These are phyloP conservation scores for Eulemur rufifrons DNA, from an alignment of 2,113 vertebrate genomes.

Conservation along the genomic window DNA sequence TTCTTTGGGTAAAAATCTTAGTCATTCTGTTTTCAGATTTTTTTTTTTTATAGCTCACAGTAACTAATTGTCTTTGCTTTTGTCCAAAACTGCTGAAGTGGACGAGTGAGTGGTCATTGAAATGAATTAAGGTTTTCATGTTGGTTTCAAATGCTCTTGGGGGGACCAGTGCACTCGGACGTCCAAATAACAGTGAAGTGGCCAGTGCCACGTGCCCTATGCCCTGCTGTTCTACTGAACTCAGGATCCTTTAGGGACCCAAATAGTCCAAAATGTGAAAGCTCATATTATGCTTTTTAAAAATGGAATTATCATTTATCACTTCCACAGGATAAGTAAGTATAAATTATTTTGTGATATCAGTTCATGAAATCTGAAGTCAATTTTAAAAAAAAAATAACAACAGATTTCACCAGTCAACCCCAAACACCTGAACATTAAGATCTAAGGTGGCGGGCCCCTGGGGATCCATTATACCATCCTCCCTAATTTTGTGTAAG, in stretches of 20 bases:
- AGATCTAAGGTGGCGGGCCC: not conserved
- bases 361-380: not conserved
- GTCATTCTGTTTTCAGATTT: not conserved
- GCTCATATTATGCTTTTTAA: not conserved
- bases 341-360: not conserved
- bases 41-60: not conserved
- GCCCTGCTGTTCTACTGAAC: not conserved
- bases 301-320: not conserved
- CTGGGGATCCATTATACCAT: not conserved
- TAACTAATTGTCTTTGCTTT: constrained; percentile 30
- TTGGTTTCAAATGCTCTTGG: constrained; percentile 28
- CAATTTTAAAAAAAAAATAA: not conserved
- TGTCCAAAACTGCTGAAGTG: not conserved
- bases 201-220: not conserved
- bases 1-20: constrained; percentile 24
- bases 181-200: not conserved
- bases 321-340: not conserved
- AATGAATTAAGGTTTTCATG: constrained; percentile 18
- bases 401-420: not conserved
- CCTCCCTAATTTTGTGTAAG: constrained; percentile 10
- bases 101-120: not conserved
- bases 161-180: not conserved
- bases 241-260: not conserved
- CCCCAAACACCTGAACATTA: not conserved
- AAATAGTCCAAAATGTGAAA: not conserved